phyloP scores from a whole-genome alignment of 1,140 invertebrate species.

The Penaeus chinensis region DNA sequence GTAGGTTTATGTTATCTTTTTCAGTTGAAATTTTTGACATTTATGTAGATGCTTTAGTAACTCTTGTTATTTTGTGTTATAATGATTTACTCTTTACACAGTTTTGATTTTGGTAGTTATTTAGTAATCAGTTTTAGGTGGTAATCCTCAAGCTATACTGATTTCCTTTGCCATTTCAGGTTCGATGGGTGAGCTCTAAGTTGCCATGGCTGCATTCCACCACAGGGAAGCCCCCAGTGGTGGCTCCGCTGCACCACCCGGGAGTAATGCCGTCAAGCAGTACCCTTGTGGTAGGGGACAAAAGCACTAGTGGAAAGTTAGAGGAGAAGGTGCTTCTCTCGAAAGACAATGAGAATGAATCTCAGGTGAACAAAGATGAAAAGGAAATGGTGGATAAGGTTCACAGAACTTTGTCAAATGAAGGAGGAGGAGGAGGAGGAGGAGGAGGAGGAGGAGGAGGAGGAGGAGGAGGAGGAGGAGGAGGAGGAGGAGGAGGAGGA shows the following conservation, averaged over 20 bases:
- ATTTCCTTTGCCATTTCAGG: conserved; percentile 1
- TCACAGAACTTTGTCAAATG: background rate
- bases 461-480: background rate
- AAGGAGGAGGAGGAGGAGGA: background rate
- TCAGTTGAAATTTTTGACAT: background rate
- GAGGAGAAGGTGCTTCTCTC: background rate
- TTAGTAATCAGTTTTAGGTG: too few relatives aligned
- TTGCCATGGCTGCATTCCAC: conserved; percentile 31
- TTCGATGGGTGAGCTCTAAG: conserved; percentile 38
- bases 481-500: background rate
- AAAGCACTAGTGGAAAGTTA: background rate
- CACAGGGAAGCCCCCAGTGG: background rate
- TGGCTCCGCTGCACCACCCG: background rate
- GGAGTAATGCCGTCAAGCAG: background rate
- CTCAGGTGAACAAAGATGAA: background rate
- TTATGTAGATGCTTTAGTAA: background rate
- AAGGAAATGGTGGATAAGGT: background rate
- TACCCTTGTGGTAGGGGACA: background rate
- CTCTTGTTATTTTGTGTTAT: background rate
- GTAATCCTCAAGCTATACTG: too few relatives aligned
- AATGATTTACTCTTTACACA: too few relatives aligned
- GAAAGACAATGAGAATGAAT: background rate
- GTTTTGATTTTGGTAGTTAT: too few relatives aligned
- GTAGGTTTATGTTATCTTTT: background rate
- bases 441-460: background rate